Evolutionary conservation across 2,797 vertebrate species (phyloP), one percentile per base, ranked within the genome.

Genomic region (Antennarius maculatus): DNA sequence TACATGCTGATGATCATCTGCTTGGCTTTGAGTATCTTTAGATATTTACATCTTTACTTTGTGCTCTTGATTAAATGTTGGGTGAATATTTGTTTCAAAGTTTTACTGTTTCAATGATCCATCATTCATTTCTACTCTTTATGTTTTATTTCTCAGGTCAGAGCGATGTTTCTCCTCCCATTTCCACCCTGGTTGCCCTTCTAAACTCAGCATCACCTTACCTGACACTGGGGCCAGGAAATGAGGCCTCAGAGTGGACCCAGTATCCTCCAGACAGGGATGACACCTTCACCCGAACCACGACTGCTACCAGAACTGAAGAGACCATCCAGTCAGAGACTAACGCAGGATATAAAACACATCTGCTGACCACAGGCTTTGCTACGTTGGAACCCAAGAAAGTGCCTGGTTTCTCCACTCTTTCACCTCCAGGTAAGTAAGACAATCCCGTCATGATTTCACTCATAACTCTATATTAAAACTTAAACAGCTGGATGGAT

Each of bases 121-220:
- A 27, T 16, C 2, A 5, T 48, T 0, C 6, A 16, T 13, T 52
- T 63, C n/a, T 23, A 1, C 31, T 18, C 23, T 17, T 9, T n/a
- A 15, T 43, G 1, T 62, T 57, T 77, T 3, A 15, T 66, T 29
- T 66, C 49, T 15, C 39, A 92, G 93, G 86, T 66, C 83, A 90
- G 61, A 65, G 29, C 57, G 79, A 53, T 56, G 48, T 65, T 43
- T 41, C 62, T 17, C 50, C 80, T 53, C 28, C 80, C 28, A 61
- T 59, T 15, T 12, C 66, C 47, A 71, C 72, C 50, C n/a, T 46
- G 11, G 7, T 31, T 9, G 2, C 49, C 39, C 46, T 58, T 17
- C 51, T 4, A 12, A 66, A 51, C 27, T 52, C 57, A 37, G 54
- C 61, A 52, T 54, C 77, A 51, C 71, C 56, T 43, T 58, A 68